Evolutionary conservation across 2,888 invertebrate species (phyloP).

Genomic region (Trichacis sp.): DNA sequence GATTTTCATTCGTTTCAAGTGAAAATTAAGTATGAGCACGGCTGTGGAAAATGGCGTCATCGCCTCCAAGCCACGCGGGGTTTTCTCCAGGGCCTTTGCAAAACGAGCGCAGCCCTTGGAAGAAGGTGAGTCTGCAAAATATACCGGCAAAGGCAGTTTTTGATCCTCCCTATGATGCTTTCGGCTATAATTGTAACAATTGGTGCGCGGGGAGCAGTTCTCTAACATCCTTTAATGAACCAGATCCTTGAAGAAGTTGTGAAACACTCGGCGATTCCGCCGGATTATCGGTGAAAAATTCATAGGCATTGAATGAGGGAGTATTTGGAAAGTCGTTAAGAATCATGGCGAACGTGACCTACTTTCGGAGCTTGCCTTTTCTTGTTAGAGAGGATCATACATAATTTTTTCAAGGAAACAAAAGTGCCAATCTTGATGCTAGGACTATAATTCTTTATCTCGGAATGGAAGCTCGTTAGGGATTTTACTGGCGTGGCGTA

Average conservation of each 20-base stretch:
- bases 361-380: conserved; percentile 2
- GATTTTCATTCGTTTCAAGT: conserved; percentile 29
- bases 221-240: conserved; percentile 17
- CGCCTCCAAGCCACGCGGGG: conserved; percentile 58
- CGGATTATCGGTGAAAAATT: background rate
- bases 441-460: too few relatives aligned
- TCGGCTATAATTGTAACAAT: conserved; percentile 13
- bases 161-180: conserved; percentile 6
- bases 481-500: conserved; percentile 45
- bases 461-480: conserved; percentile 48
- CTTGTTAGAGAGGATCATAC: background rate
- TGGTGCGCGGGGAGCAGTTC: conserved; percentile 26
- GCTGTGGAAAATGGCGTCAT: conserved; percentile 60
- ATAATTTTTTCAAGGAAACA: conserved; percentile 23
- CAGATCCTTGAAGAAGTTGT: conserved; percentile 7
- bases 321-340: too few relatives aligned
- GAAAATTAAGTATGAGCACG: conserved; percentile 56
- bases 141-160: conserved; percentile 16
- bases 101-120: conserved; percentile 64
- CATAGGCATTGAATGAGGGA: background rate
- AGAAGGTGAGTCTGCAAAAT: conserved; percentile 60
- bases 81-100: conserved; percentile 62
- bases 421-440: conserved; percentile 19
- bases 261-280: background rate
- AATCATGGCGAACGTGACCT: conserved; percentile 3